Base-by-base conservation (phyloP, 2,797 vertebrate species). In the Delichon dasypus region DNA sequence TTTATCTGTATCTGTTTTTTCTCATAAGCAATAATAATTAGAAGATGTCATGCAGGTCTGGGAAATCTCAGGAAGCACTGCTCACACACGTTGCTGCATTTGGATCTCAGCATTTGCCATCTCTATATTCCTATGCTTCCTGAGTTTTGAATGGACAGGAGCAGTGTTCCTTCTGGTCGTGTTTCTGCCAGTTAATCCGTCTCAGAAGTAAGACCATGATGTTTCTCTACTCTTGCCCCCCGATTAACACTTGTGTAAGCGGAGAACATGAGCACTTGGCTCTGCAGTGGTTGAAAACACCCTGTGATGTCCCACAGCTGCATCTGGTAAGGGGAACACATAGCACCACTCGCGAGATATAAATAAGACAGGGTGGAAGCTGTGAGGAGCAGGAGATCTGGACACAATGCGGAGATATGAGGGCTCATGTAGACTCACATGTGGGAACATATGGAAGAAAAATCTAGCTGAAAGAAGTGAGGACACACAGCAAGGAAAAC, bases 1-100 rank as follows among this genome's bases (percentile, higher is more conserved):
- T 96, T 95, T 92, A 91, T 91, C 83, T 94, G 54, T 67, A 81
- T 82, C 96, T 96, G 86, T 12, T 94, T 96, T 93, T 80, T 94
- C 61, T 96, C 89, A 84, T 54, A 85, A 88, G 81, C 76, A 89
- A 16, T 89, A 90, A 79, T 66, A 78, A 87, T 50, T 78, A 58
- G 51, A 92, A 83, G 40, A 81, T 78, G 40, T 73, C 66, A n/a
- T 29, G 50, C 29, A 55, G 53, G 45, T 96, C 93, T 91, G 87
- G 61, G 42, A 74, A 92, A 77, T 38, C 14, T 95, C 93, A 93
- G 48, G 14, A 57, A 22, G 23, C 54, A 21, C 25, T 71, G n/a
- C 22, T 77, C 48, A 85, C 47, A 36, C 48, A 48, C 5, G 0
- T 42, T 55, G 40, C 20, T 85, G 18, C 48, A 45, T 82, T 73